These are phyloP conservation scores for Coptodon bakossiorum DNA, from an alignment of 2,113 vertebrate species.

Conservation along the genomic window DNA sequence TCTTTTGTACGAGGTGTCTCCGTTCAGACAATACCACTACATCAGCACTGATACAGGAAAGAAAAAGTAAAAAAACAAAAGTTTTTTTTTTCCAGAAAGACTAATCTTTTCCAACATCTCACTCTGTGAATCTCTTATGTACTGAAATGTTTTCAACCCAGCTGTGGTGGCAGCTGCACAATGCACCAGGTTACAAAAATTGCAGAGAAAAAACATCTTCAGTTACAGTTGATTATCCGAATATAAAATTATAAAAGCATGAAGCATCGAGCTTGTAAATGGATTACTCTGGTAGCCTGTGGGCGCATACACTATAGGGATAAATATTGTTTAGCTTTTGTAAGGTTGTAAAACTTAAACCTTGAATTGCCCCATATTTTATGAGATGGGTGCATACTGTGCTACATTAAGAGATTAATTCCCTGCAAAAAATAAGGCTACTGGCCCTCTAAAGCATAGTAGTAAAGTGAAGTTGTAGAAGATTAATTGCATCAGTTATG, in stretches of 20 bases:
- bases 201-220: neutral
- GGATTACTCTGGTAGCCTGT: neutral
- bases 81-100: neutral
- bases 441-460: neutral
- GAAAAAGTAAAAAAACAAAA: neutral
- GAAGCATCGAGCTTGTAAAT: neutral
- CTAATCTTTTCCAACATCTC: neutral
- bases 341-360: slow-evolving; percentile 10
- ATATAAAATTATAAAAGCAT: slow-evolving; percentile 3
- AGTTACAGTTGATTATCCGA: neutral
- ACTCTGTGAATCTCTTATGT: neutral
- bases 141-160: neutral
- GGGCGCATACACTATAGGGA: neutral
- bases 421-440: slow-evolving; percentile 7
- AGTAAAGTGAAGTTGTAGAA: neutral
- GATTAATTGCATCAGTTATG: slow-evolving; percentile 17
- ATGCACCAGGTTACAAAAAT: neutral
- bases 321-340: slow-evolving; percentile 11
- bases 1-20: neutral
- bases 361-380: slow-evolving; percentile 12
- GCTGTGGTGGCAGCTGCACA: neutral
- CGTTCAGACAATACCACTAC: neutral
- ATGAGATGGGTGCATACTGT: neutral
- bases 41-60: neutral
- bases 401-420: slow-evolving; percentile 42